Conservation (phyloP, 2,113 vertebrate genomes). For the Trachemys scripta region DNA sequence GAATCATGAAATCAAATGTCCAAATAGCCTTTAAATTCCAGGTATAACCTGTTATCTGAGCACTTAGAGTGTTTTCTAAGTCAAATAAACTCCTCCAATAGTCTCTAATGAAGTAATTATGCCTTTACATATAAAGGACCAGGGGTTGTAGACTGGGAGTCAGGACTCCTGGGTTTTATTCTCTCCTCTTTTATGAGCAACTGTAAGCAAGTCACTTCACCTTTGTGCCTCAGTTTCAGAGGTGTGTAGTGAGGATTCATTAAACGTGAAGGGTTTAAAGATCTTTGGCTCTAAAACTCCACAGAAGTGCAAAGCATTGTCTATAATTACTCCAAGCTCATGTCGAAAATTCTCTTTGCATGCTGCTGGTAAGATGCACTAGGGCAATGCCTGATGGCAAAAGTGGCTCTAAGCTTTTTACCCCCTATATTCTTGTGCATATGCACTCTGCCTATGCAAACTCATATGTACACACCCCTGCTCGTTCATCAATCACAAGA, state of each 20-base stretch:
- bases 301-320: not conserved
- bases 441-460: constrained; percentile 29
- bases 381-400: not conserved
- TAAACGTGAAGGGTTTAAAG: not conserved
- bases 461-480: constrained; percentile 27
- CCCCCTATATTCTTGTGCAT: not conserved
- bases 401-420: not conserved
- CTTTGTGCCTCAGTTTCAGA: not conserved
- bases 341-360: not conserved
- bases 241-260: not conserved
- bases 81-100: constrained; percentile 49
- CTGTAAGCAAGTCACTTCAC: not conserved
- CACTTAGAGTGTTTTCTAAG: constrained; percentile 33
- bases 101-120: constrained; percentile 40
- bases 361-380: not conserved
- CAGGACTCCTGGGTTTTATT: not conserved
- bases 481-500: constrained; percentile 56
- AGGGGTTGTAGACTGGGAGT: not conserved
- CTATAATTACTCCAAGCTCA: not conserved
- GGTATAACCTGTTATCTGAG: constrained; percentile 44
- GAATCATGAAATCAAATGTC: constrained; percentile 53
- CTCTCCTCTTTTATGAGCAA: not conserved
- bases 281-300: not conserved
- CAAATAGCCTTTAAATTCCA: constrained; percentile 17
- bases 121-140: not conserved